Base-by-base conservation (phyloP, 2,113 vertebrate genomes). In the Microcebus murinus region DNA sequence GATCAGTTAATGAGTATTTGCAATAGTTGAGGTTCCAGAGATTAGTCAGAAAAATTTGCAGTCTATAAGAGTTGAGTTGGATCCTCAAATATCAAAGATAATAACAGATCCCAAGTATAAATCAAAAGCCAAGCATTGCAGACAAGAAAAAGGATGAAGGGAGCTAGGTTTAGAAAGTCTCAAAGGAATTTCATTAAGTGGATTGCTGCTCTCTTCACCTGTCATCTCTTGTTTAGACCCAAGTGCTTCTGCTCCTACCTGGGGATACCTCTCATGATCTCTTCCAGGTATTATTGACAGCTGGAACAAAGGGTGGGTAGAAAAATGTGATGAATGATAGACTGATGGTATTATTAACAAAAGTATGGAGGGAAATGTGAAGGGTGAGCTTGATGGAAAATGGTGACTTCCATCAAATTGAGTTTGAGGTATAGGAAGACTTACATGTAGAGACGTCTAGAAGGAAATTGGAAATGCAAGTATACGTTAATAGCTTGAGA, bases 11-110 rank as follows among this genome's bases (percentile, higher is more conserved):
- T 77, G 91, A 79, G 52, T 79, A 42, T 93, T 89, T 93, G 91
- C 42, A 79, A 68, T 93, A 70, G 50, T 23, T 77, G 39, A 61
- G 12, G 50, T 89, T 96, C 68, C 85, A 96, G 77, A 87, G 85
- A 89, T 89, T 39, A 74, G 48, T 34, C 59, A 59, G 48, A 92
- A 61, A 87, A 61, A 87, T 82, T 50, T 42, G 20, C 17, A 81
- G 65, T 81, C 73, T 86, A 81, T 34, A 90, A 90, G 90, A 91
- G 34, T 2, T 95, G 80, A 86, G 6, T 39, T 86, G 10, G 61
- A 57, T 71, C 82, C 80, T 82, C 67, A 81, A 29, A 45, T 48
- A 87, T 65, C 89, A 81, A 80, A 81, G 55, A 92, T 92, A 74
- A 87, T 81, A 92, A 36, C 55, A 95, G 57, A 81, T 63, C 31